These are phyloP conservation scores for Neoitamus cyanurus DNA, from an alignment of 2,888 invertebrate genomes.

Conservation along the genomic window DNA sequence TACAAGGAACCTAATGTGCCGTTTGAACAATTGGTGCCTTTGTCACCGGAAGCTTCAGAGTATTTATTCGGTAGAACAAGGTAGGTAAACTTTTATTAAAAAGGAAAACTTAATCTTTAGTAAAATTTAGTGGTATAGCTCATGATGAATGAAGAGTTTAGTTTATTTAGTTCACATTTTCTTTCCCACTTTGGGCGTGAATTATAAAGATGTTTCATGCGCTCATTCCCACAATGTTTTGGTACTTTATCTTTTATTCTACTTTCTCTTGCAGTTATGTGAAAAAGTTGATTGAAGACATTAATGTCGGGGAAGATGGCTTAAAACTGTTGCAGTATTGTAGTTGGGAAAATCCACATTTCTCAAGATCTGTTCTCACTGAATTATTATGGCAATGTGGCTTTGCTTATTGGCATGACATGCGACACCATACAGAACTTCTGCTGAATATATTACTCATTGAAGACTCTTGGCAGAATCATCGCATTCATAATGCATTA, in stretches of 20 bases:
- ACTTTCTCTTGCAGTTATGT: slow-evolving; percentile 75
- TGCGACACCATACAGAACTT: slow-evolving; percentile 91
- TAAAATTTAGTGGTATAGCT: no score
- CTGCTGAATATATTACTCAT: slow-evolving; percentile 86
- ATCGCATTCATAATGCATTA: slow-evolving; percentile 92
- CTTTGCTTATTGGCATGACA: slow-evolving; percentile 91
- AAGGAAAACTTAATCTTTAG: background rate
- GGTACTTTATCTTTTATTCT: background rate
- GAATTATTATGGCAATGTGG: slow-evolving; percentile 92
- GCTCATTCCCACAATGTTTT: background rate
- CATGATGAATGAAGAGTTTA: no score
- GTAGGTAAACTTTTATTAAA: slow-evolving; percentile 66
- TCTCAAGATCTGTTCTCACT: slow-evolving; percentile 87
- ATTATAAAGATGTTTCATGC: no score
- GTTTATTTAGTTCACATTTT: no score
- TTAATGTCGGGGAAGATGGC: slow-evolving; percentile 91
- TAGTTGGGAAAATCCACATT: slow-evolving; percentile 96
- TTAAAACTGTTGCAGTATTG: slow-evolving; percentile 90
- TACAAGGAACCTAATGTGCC: slow-evolving; percentile 75
- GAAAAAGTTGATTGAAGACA: slow-evolving; percentile 95
- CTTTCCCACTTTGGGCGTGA: no score
- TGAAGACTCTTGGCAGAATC: slow-evolving; percentile 96
- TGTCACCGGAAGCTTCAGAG: slow-evolving; percentile 81
- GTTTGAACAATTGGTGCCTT: slow-evolving; percentile 71
- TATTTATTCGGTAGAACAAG: slow-evolving; percentile 83